phyloP scores from a whole-genome alignment of 2,797 vertebrate genomes.

The Clarias fuscus region DNA sequence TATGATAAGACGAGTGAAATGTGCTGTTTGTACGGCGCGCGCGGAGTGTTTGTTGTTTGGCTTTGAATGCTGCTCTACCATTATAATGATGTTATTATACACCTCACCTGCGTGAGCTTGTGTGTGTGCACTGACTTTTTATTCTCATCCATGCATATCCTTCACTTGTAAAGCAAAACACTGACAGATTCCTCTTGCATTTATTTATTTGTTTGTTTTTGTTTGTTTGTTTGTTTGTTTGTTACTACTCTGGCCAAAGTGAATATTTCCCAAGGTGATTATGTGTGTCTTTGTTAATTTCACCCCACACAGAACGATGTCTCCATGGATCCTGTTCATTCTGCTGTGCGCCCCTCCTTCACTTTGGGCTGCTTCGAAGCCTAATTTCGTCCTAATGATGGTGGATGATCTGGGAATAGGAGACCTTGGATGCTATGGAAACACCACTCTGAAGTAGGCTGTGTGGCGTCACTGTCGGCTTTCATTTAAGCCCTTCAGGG shows the following conservation, averaged over 20 bases:
- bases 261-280: neutral
- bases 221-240: neutral
- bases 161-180: neutral
- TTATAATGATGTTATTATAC: neutral
- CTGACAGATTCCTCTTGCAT: neutral
- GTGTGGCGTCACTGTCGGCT: constrained; percentile 23
- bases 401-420: constrained; percentile 92
- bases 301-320: constrained; percentile 64
- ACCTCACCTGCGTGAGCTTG: neutral
- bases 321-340: constrained; percentile 49
- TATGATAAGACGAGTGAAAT: neutral
- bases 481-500: constrained; percentile 33
- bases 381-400: constrained; percentile 86
- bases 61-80: neutral
- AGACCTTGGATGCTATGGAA: constrained; percentile 89
- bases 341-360: constrained; percentile 42
- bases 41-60: neutral
- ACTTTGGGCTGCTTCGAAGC: constrained; percentile 54
- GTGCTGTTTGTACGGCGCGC: neutral
- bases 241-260: neutral
- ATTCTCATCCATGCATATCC: neutral
- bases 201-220: neutral
- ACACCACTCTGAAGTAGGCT: constrained; percentile 84
- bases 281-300: neutral
- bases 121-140: neutral